phyloP scores from a whole-genome alignment of 1,140 invertebrate species.

The Drosophila subobscura region DNA sequence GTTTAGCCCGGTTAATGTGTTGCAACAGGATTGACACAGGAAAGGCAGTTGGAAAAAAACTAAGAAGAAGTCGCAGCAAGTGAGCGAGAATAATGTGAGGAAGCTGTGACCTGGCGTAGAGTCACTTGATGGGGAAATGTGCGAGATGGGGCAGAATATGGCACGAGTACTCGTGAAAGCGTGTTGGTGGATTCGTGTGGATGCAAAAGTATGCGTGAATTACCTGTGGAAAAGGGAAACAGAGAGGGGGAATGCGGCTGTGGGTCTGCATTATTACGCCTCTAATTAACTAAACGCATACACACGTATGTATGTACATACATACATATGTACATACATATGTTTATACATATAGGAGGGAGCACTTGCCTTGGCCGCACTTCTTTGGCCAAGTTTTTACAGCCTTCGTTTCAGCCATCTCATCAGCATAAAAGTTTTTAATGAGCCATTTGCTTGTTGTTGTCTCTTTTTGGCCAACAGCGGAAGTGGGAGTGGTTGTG shows the following conservation, averaged over 20 bases:
- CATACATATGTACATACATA: no score
- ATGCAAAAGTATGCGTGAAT: constrained; percentile 21
- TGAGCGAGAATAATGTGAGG: constrained; percentile 19
- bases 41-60: not conserved
- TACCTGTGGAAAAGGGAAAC: constrained; percentile 2
- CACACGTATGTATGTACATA: not conserved
- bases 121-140: constrained; percentile 32
- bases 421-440: constrained; percentile 81
- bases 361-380: constrained; percentile 3
- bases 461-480: constrained; percentile 4
- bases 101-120: constrained; percentile 11
- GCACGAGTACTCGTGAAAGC: not conserved
- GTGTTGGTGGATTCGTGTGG: constrained; percentile 36
- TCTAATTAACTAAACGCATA: constrained; percentile 71
- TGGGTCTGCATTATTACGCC: constrained; percentile 62
- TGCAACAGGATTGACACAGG: not conserved
- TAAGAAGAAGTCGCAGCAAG: constrained; percentile 13
- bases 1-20: no score
- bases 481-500: not conserved
- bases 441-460: constrained; percentile 72
- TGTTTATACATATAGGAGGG: no score
- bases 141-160: not conserved
- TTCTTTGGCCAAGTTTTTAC: constrained; percentile 56
- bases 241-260: constrained; percentile 9
- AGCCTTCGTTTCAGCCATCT: constrained; percentile 50